These are phyloP conservation scores for Urocolius indicus DNA, from an alignment of 2,113 vertebrate species.

Conservation along the genomic window DNA sequence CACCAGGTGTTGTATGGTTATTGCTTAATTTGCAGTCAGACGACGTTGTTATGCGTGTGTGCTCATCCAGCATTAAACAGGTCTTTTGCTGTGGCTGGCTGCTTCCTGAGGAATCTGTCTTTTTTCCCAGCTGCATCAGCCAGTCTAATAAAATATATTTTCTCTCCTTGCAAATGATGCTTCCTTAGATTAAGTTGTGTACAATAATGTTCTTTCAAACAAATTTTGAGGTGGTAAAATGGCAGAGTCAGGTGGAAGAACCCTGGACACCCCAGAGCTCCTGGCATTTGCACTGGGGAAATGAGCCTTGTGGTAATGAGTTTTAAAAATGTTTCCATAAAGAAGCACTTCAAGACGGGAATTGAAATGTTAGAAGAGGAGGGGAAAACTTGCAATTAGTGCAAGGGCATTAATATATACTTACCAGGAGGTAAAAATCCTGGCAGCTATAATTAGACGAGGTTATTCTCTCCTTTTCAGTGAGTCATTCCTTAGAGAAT, in stretches of 20 bases:
- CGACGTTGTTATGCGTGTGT: rapidly evolving
- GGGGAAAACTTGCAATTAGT: slow-evolving; percentile 22
- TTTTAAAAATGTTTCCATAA: background rate
- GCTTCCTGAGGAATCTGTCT: background rate
- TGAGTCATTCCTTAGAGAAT: slow-evolving; percentile 48
- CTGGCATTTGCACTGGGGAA: background rate
- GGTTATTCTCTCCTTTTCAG: slow-evolving; percentile 18
- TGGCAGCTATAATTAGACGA: slow-evolving; percentile 35
- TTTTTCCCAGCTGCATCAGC: background rate
- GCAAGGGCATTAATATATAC: background rate
- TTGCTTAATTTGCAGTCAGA: background rate
- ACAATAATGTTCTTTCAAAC: background rate
- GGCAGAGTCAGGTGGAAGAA: background rate
- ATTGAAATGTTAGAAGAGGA: background rate
- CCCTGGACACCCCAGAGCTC: background rate
- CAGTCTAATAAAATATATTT: background rate
- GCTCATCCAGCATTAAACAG: background rate
- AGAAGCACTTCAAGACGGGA: slow-evolving; percentile 7
- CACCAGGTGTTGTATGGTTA: background rate
- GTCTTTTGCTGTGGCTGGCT: background rate
- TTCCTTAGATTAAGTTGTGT: background rate
- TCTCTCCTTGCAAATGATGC: background rate
- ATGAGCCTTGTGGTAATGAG: background rate
- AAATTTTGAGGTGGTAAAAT: background rate
- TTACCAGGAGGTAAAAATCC: slow-evolving; percentile 37